Evolutionary conservation across 2,888 invertebrate species (phyloP), one percentile per base, ranked within the genome.

Genomic region (Apotomis betuletana): DNA sequence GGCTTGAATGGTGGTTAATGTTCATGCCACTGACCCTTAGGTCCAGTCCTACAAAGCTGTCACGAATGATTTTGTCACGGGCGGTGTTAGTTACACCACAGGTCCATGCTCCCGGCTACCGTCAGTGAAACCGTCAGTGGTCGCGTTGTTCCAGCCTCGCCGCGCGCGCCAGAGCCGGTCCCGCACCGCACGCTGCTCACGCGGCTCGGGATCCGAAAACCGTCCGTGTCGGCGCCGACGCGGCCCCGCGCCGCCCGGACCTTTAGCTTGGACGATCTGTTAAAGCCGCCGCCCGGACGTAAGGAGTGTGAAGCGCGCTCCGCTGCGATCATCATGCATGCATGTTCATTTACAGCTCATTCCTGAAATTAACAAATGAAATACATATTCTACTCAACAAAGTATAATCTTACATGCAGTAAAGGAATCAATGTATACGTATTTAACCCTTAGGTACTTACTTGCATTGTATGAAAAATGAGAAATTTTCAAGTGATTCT

Each of bases 231-330:
- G 93, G 96, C 96, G 94, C 95, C 96, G 95, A 94, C 95, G 92
- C 90, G 85, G 94, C 95, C 95, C 90, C 94, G 95, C 83, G 95
- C 96, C 90, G 95, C 96, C 90, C 95, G 96, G 94, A 96, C 97
- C 90, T 96, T 96, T 95, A 96, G 96, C 95, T 95, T 96, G 95
- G 97, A 97, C 95, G 96, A 97, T 96, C 95, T 97, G 93, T 96
- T 97, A 94, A 96, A 96, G 94, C 96, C 96, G 93, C 95, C 95
- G 94, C 95, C 95, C 91, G 95, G 96, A 96, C 96, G 96, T 96
- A 96, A 96, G 96, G 95, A 91, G 87, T 86, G 91, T 90, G 81
- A 27, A 27, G 82, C 77, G 81, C 76, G 84, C 78, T 77, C 75
- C 71, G 73, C 83, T 84, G 87, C 71, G 71, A 71, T 59, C 13